Percentiles rank a stretch among this genome's conserved stretches.
phyloP scores from a whole-genome alignment of 2,888 invertebrate species.

The Drosophila histrio region DNA sequence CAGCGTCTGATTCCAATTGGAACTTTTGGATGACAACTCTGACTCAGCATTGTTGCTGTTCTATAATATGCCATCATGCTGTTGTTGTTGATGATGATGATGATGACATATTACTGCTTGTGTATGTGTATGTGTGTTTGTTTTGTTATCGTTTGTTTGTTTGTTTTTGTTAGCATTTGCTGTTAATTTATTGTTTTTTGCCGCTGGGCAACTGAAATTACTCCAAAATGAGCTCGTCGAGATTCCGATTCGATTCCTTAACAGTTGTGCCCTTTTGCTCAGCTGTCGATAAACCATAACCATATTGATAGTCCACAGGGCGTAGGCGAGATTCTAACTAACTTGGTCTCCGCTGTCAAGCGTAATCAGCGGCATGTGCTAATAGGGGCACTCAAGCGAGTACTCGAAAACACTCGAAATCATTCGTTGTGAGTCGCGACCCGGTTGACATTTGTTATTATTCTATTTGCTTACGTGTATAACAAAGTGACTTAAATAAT shows the following conservation, averaged over 20 bases:
- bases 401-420: slow-evolving; percentile 20
- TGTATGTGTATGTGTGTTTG: neutral
- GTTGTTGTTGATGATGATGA: slow-evolving; percentile 21
- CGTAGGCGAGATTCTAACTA: slow-evolving; percentile 15
- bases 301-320: slow-evolving; percentile 1
- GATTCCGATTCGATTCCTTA: slow-evolving; percentile 3
- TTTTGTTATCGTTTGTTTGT: slow-evolving; percentile 62
- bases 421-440: slow-evolving; percentile 11
- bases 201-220: slow-evolving; percentile 10
- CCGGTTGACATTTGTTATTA: slow-evolving; percentile 43
- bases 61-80: slow-evolving; percentile 51
- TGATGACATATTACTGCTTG: slow-evolving; percentile 59
- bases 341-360: slow-evolving; percentile 18
- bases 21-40: slow-evolving; percentile 64
- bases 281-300: slow-evolving; percentile 11
- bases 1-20: slow-evolving; percentile 35
- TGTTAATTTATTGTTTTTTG: slow-evolving; percentile 50
- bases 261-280: slow-evolving; percentile 13
- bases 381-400: slow-evolving; percentile 42
- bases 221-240: slow-evolving; percentile 19
- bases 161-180: slow-evolving; percentile 46
- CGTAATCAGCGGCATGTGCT: slow-evolving; percentile 66
- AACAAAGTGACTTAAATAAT: slow-evolving; percentile 68
- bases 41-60: slow-evolving; percentile 56
- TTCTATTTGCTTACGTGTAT: slow-evolving; percentile 56